Conservation (phyloP, 2,797 vertebrate species). For the Chrysocyon brachyurus region DNA sequence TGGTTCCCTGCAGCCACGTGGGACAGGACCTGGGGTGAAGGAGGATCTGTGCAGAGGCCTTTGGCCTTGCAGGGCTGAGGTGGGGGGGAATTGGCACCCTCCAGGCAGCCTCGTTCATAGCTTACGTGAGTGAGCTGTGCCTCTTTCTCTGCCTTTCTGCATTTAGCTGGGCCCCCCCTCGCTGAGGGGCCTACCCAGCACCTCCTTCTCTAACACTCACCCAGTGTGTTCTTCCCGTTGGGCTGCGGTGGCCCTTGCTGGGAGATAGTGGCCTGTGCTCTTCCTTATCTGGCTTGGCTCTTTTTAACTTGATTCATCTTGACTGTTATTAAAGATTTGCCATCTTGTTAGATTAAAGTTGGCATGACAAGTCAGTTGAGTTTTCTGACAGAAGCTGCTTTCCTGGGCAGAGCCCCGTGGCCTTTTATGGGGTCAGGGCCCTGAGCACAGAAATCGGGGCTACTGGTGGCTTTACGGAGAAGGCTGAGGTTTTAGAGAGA, state of each 20-base stretch:
- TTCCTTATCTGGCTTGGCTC: background rate
- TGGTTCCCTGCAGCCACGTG: background rate
- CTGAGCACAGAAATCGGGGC: too few species aligned
- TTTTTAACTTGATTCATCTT: background rate
- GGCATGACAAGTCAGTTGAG: background rate
- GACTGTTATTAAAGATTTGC: background rate
- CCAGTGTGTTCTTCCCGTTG: background rate
- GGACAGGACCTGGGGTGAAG: background rate
- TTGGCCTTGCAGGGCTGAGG: background rate
- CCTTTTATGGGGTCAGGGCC: background rate
- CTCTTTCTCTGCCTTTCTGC: background rate
- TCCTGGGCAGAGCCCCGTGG: background rate
- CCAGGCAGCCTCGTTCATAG: fast-evolving
- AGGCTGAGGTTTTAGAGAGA: background rate
- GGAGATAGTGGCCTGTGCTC: background rate
- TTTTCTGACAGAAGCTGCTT: background rate
- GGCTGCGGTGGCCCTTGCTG: background rate
- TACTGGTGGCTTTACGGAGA: background rate
- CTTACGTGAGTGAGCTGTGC: background rate
- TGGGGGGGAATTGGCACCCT: background rate
- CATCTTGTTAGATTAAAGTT: background rate
- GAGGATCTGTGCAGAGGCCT: background rate
- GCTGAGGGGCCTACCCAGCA: background rate
- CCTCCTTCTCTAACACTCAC: background rate
- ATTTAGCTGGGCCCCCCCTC: background rate